Base-by-base conservation (phyloP, 2,888 invertebrate genomes). In the Dynastes grantii region DNA sequence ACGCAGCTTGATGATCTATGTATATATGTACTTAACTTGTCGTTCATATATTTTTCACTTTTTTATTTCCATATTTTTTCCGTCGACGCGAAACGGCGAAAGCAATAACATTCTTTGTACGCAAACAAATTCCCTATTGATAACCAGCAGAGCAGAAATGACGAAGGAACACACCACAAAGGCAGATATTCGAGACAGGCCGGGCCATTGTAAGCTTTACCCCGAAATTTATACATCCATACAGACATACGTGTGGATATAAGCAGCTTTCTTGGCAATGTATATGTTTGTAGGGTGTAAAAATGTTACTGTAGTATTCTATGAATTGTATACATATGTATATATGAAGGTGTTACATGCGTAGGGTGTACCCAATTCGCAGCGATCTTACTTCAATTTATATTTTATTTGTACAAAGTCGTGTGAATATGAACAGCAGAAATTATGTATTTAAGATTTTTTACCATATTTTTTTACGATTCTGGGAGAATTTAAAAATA, bases 101-200 rank as follows among this genome's bases (percentile, higher is more conserved):
- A 29, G 68, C 49, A 51, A 51, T 68, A 68, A 68, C 51, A 53
- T 49, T 68, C 45, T 49, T 16, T 27, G 51, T 51, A 22, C 68
- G 51, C 22, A 53, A 68, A 68, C 68, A 68, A 68, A 68, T 68
- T 68, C 51, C 29, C 11, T 51, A 68, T 68, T 68, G 68, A 68
- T 68, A 68, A 68, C 49, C 68, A 51, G 51, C 51, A 11, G 49
- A 68, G 68, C 68, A 68, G 68, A 68, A 68, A 68, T 68, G 68
- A 68, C 68, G 68, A 68, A 68, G 68, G 68, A 68, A 51, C 22
- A 9, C 49, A 68, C 49, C 27, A 29, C 51, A 51, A 68, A 68
- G 13, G 68, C 22, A 51, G 49, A 53, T 68, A 29, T 32, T 51
- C 68, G 29, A 49, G 68, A 49, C 45, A 68, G 22, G 68, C n/a